Conservation (phyloP, 2,888 invertebrate species). For the Torymus aiolomorphi region DNA sequence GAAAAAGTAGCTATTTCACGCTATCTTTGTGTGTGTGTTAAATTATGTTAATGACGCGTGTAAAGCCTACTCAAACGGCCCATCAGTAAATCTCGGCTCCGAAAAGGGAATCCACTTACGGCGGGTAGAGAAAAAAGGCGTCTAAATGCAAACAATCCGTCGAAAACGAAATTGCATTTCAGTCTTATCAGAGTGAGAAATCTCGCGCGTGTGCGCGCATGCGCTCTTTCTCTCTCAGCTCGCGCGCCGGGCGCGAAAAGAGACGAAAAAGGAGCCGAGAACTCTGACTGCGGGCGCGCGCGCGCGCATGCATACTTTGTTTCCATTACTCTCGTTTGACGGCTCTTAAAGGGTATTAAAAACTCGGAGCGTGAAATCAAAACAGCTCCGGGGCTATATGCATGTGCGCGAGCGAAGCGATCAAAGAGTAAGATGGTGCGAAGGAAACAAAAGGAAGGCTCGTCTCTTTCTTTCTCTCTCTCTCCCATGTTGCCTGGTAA, state of each 20-base stretch:
- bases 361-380: constrained; percentile 54
- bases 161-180: constrained; percentile 58
- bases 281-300: constrained; percentile 5
- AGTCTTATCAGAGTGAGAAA: constrained; percentile 58
- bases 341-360: constrained; percentile 58
- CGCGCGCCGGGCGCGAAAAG: constrained; percentile 2
- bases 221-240: not conserved
- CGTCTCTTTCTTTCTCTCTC: constrained; percentile 24
- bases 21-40: constrained; percentile 15
- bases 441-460: constrained; percentile 56
- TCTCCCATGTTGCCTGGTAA: constrained; percentile 17
- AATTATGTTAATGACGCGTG: constrained; percentile 42
- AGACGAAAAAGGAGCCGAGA: not conserved
- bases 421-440: constrained; percentile 57
- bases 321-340: constrained; percentile 59
- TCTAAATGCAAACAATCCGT: constrained; percentile 57
- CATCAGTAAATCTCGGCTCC: constrained; percentile 20
- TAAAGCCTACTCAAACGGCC: constrained; percentile 5
- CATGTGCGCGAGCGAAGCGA: constrained; percentile 24
- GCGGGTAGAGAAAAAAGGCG: constrained; percentile 23
- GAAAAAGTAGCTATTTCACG: too few relatives aligned
- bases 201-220: constrained; percentile 43
- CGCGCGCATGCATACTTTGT: constrained; percentile 57
- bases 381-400: constrained; percentile 51
- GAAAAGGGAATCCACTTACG: not conserved